Conservation (phyloP, 2,113 vertebrate genomes). For the Elanus axillaris region DNA sequence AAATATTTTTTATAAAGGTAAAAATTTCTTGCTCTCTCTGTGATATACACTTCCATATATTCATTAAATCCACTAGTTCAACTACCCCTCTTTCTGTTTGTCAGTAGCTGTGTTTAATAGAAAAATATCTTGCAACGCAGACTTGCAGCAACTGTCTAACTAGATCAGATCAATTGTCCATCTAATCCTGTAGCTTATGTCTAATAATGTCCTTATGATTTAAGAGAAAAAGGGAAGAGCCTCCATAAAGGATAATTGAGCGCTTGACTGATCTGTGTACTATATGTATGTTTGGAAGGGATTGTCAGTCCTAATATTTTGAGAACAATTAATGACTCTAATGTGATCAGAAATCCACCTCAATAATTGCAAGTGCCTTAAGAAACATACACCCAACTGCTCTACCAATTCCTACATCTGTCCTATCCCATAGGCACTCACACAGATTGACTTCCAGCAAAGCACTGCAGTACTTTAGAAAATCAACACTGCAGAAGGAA, state of each 20-base stretch:
- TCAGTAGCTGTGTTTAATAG: neutral
- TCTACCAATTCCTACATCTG: neutral
- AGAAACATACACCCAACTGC: neutral
- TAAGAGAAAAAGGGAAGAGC: neutral
- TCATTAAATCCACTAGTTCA: neutral
- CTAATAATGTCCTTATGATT: neutral
- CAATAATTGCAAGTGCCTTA: neutral
- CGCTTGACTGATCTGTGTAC: neutral
- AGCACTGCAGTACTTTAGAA: neutral
- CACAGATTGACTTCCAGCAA: neutral
- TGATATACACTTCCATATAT: neutral
- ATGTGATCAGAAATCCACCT: neutral
- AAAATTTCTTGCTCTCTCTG: neutral
- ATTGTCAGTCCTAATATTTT: neutral
- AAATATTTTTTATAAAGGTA: neutral
- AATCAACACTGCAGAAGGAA: neutral
- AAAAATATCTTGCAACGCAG: neutral
- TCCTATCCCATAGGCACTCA: neutral
- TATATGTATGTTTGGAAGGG: neutral
- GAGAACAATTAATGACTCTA: neutral
- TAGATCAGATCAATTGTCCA: neutral
- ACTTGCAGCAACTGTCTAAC: neutral
- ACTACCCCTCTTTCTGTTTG: neutral
- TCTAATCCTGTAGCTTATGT: neutral
- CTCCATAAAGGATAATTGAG: neutral